These are phyloP conservation scores for Tychaedon coryphoeus DNA, from an alignment of 2,113 vertebrate species.

Conservation along the genomic window DNA sequence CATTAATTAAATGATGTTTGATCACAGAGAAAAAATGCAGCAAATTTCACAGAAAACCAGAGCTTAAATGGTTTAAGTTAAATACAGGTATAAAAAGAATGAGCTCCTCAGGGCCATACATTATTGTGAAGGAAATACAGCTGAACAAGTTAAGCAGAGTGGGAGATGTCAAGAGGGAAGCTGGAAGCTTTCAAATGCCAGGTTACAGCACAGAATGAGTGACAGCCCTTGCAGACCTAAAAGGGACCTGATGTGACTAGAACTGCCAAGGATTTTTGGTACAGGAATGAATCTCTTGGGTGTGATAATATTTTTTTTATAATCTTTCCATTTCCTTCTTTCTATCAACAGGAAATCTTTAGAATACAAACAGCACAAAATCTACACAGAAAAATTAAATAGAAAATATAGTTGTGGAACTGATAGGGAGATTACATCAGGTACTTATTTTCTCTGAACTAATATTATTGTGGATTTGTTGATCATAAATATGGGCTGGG, in stretches of 20 bases:
- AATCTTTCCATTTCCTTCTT: background rate
- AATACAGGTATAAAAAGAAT: background rate
- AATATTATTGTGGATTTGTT: background rate
- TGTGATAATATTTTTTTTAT: background rate
- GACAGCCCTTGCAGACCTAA: background rate
- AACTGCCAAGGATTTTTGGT: background rate
- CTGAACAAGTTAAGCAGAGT: conserved; percentile 24
- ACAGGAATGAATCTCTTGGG: background rate
- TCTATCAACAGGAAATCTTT: background rate
- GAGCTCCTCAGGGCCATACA: background rate
- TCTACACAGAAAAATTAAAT: background rate
- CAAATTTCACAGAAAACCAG: conserved; percentile 17
- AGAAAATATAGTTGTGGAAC: background rate
- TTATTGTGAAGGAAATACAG: conserved; percentile 46
- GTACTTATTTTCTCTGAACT: background rate
- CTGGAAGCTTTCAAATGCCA: conserved; percentile 39
- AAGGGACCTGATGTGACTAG: background rate
- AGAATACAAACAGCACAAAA: background rate
- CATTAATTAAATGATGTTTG: background rate
- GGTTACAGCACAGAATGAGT: background rate
- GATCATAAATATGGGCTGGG: background rate
- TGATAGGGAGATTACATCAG: background rate
- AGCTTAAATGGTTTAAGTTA: background rate
- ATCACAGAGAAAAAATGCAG: background rate
- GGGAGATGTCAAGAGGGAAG: conserved; percentile 37